Evolutionary conservation across 2,888 invertebrate genomes (phyloP).

Genomic region (Ophion ventricosus): DNA sequence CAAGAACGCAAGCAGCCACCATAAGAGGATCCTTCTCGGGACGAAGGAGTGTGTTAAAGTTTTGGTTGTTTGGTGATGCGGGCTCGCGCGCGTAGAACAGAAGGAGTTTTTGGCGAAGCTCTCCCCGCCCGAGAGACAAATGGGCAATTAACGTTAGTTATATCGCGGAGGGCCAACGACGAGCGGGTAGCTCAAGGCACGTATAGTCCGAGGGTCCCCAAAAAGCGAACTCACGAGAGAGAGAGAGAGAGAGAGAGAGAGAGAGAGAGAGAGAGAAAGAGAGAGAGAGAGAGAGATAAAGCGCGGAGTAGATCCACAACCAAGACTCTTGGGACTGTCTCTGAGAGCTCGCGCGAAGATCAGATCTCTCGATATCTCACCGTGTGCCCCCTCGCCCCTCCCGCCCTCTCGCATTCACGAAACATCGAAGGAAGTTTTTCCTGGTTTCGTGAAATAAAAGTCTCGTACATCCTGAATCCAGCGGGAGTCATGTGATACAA

Average conservation of each 20-base stretch:
- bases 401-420: conserved; percentile 19
- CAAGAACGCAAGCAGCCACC: conserved; percentile 25
- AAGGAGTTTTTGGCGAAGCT: conserved; percentile 60
- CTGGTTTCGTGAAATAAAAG: conserved; percentile 23
- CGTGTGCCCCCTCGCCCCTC: not conserved
- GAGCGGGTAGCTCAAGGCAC: conserved; percentile 39
- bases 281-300: conserved; percentile 25
- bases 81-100: conserved; percentile 65
- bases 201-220: conserved; percentile 14
- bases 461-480: conserved; percentile 15
- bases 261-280: conserved; percentile 7
- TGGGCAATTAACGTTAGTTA: conserved; percentile 68
- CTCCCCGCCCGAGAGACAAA: conserved; percentile 63
- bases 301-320: conserved; percentile 11
- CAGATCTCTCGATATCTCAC: conserved; percentile 60
- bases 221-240: conserved; percentile 11
- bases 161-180: conserved; percentile 52
- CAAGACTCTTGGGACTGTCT: conserved; percentile 31
- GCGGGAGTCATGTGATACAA: conserved; percentile 16
- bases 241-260: not conserved
- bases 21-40: conserved; percentile 15
- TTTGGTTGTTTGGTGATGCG: conserved; percentile 54
- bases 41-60: conserved; percentile 44
- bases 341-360: conserved; percentile 56
- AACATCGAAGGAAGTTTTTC: conserved; percentile 44